A percentile compares a stretch with the other conserved stretches of the same genome.
These are phyloP conservation scores for Atopsyche davidsoni DNA, from an alignment of 1,140 invertebrate species.

Conservation along the genomic window DNA sequence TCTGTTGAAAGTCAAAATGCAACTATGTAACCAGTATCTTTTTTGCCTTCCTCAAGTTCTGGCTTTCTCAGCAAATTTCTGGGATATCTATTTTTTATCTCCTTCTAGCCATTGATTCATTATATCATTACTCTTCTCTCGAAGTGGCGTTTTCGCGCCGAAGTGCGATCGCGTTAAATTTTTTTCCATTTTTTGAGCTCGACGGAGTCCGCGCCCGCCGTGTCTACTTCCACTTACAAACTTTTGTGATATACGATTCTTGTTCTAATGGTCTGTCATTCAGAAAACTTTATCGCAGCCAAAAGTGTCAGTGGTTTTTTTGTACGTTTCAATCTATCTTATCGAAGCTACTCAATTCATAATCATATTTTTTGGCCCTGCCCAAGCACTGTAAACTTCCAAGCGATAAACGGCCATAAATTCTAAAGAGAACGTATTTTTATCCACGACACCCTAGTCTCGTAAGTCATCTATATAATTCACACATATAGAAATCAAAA, in stretches of 20 bases:
- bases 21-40: constrained; percentile 15
- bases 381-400: too few species aligned
- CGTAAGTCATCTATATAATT: too few species aligned
- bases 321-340: too few species aligned
- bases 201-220: background rate
- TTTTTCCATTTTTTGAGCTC: constrained; percentile 23
- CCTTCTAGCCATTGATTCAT: constrained; percentile 29
- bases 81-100: constrained; percentile 20
- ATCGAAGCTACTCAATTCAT: too few species aligned
- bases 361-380: too few species aligned
- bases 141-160: constrained; percentile 5
- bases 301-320: constrained; percentile 12
- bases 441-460: too few species aligned
- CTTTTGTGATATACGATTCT: constrained; percentile 11
- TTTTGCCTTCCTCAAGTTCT: constrained; percentile 17
- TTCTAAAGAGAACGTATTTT: too few species aligned
- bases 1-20: background rate
- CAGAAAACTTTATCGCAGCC: constrained; percentile 1
- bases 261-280: constrained; percentile 15
- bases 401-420: too few species aligned
- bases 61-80: constrained; percentile 9
- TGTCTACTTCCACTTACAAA: too few species aligned
- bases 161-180: constrained; percentile 26
- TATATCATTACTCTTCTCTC: constrained; percentile 29
- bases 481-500: too few species aligned